A percentile compares a stretch with the other conserved stretches of the same genome.
These are phyloP conservation scores for Drosophila subpulchrella DNA, from an alignment of 1,140 invertebrate species.

Conservation along the genomic window DNA sequence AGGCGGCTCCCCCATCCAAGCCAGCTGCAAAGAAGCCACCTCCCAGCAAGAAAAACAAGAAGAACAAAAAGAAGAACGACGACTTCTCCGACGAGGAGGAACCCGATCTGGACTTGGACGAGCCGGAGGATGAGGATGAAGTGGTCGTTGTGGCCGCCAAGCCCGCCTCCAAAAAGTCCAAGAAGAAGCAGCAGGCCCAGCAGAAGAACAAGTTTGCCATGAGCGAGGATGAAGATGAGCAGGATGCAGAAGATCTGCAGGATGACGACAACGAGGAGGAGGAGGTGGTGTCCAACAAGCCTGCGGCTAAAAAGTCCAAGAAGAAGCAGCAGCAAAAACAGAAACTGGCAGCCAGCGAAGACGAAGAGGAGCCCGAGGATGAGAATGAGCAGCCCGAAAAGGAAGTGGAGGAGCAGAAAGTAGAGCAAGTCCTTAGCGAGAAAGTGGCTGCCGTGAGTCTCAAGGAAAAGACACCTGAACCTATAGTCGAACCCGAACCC, in stretches of 20 bases:
- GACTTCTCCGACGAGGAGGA: conserved; percentile 62
- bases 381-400: conserved; percentile 33
- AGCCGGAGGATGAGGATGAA: conserved; percentile 36
- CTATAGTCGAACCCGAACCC: background rate
- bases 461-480: conserved; percentile 28
- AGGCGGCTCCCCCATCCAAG: conserved; percentile 17
- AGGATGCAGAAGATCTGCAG: conserved; percentile 19
- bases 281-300: conserved; percentile 17
- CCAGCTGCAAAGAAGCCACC: conserved; percentile 63
- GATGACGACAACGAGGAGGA: conserved; percentile 19
- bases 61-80: conserved; percentile 71
- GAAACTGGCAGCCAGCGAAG: conserved; percentile 54
- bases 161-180: conserved; percentile 59
- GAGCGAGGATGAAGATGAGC: conserved; percentile 59
- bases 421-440: conserved; percentile 6
- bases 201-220: conserved; percentile 66
- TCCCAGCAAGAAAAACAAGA: conserved; percentile 79
- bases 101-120: conserved; percentile 26
- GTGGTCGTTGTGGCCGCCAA: conserved; percentile 41
- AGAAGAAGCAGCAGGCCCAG: conserved; percentile 67
- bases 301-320: conserved; percentile 53
- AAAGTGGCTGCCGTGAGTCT: conserved; percentile 20
- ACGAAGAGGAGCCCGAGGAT: conserved; percentile 40
- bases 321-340: conserved; percentile 58
- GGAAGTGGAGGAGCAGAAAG: conserved; percentile 25